Percentiles rank a stretch among this genome's conserved stretches.
Conservation (phyloP, 1,140 invertebrate genomes). For the Papilio machaon region DNA sequence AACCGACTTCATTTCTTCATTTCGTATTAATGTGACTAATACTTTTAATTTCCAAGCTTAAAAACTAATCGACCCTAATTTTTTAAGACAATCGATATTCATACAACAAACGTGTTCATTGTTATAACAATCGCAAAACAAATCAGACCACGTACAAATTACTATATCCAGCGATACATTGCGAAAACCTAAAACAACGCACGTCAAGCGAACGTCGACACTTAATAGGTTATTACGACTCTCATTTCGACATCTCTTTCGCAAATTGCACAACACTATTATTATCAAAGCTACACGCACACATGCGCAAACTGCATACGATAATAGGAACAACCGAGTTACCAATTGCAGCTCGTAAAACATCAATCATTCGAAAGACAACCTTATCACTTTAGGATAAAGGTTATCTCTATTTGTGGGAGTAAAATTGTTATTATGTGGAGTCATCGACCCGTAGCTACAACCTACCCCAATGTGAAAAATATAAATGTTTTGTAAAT, state of each 20-base stretch:
- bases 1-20: not conserved
- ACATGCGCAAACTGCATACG: slow-evolving; percentile 59
- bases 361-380: slow-evolving; percentile 34
- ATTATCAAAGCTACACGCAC: slow-evolving; percentile 62
- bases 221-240: slow-evolving; percentile 48
- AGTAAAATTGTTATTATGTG: slow-evolving; percentile 44
- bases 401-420: slow-evolving; percentile 36
- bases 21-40: too few species aligned
- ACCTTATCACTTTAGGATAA: slow-evolving; percentile 45
- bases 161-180: slow-evolving; percentile 3
- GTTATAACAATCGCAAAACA: slow-evolving; percentile 39
- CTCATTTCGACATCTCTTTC: slow-evolving; percentile 61
- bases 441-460: slow-evolving; percentile 74
- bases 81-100: not conserved
- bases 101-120: not conserved
- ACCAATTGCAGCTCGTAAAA: slow-evolving; percentile 36
- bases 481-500: slow-evolving; percentile 64
- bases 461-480: slow-evolving; percentile 78
- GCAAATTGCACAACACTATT: slow-evolving; percentile 69
- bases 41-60: not conserved
- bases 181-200: slow-evolving; percentile 40
- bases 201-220: slow-evolving; percentile 40
- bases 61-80: not conserved
- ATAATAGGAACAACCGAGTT: slow-evolving; percentile 56
- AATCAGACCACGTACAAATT: slow-evolving; percentile 39